These are phyloP conservation scores for Oreochromis aureus DNA, from an alignment of 2,113 vertebrate species.

Conservation along the genomic window DNA sequence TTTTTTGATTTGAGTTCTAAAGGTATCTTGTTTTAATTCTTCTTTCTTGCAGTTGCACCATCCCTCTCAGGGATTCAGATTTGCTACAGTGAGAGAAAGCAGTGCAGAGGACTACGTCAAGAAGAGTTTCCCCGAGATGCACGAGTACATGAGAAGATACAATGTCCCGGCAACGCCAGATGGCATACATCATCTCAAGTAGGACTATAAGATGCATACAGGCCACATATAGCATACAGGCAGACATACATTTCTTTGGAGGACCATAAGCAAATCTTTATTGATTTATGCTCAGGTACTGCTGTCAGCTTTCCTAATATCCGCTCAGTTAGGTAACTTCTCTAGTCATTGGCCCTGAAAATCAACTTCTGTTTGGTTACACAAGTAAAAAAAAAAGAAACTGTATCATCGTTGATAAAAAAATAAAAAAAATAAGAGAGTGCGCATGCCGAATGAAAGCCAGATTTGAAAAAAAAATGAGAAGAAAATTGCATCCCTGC, in stretches of 20 bases:
- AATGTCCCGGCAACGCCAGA: conserved; percentile 85
- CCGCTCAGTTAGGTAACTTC: not conserved
- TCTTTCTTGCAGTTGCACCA: conserved; percentile 85
- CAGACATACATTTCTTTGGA: not conserved
- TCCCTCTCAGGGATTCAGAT: conserved; percentile 87
- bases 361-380: not conserved
- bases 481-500: not conserved
- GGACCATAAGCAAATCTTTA: not conserved
- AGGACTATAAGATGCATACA: conserved; percentile 12
- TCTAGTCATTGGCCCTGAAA: not conserved
- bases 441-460: not conserved
- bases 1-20: not conserved
- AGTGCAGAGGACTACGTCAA: conserved; percentile 91
- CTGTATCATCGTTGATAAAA: not conserved
- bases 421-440: not conserved
- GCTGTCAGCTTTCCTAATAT: not conserved
- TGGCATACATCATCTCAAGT: conserved; percentile 86
- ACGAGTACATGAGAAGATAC: conserved; percentile 84
- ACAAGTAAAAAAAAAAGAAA: not conserved
- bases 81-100: conserved; percentile 92
- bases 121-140: conserved; percentile 90
- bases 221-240: not conserved
- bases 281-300: not conserved
- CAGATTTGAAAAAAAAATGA: not conserved
- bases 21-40: not conserved